A percentile compares a stretch with the other conserved stretches of the same genome.
These are phyloP conservation scores for Sinotaia quadrata DNA, from an alignment of 2,888 invertebrate genomes.

Conservation along the genomic window DNA sequence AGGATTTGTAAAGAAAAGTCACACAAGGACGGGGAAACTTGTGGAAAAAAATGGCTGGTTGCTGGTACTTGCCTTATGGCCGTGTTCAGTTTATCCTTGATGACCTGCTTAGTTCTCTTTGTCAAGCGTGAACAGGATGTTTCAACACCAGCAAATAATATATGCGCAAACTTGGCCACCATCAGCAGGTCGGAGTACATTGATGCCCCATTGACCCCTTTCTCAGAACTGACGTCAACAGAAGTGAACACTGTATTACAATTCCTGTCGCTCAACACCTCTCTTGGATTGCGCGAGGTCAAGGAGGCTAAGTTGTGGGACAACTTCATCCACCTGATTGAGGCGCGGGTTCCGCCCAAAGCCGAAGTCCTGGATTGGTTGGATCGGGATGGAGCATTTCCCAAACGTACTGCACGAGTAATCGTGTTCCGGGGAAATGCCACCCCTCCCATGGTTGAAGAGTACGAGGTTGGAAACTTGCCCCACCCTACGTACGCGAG, in stretches of 20 bases:
- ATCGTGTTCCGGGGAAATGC: constrained; percentile 56
- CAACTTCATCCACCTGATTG: constrained; percentile 61
- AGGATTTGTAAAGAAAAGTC: no score
- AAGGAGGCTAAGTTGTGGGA: constrained; percentile 45
- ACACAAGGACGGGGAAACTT: no score
- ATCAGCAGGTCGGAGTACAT: constrained; percentile 26
- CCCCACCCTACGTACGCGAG: constrained; percentile 46
- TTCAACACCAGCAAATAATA: no score
- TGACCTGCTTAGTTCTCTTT: no score
- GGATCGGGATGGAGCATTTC: constrained; percentile 43
- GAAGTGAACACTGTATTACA: constrained; percentile 51
- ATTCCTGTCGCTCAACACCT: constrained; percentile 42
- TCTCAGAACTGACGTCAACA: constrained; percentile 47
- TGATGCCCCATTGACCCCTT: constrained; percentile 41
- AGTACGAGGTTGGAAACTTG: constrained; percentile 60
- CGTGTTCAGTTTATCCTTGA: no score
- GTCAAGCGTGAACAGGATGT: no score
- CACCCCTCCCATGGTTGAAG: constrained; percentile 55
- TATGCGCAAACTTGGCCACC: not conserved
- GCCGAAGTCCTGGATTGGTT: constrained; percentile 48
- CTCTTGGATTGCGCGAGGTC: constrained; percentile 44
- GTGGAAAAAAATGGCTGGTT: no score
- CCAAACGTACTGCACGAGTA: constrained; percentile 53
- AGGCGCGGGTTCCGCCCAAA: constrained; percentile 54
- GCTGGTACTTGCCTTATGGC: no score